A percentile compares a stretch with the other conserved stretches of the same genome.
These are phyloP conservation scores for Anolis apletophallus DNA, from an alignment of 2,797 vertebrate genomes.

Conservation along the genomic window DNA sequence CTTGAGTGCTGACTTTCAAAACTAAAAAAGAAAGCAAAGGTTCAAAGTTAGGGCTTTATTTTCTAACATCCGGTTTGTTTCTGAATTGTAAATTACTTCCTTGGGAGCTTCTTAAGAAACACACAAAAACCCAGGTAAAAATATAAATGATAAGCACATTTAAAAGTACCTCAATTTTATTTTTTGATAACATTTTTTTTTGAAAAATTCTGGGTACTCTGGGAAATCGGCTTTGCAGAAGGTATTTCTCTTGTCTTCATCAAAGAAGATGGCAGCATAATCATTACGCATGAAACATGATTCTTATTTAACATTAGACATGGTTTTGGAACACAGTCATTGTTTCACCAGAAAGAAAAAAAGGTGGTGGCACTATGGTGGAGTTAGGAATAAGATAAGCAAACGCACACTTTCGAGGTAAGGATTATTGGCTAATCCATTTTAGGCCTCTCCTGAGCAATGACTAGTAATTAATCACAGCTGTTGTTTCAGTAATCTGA, in stretches of 20 bases:
- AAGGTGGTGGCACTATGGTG: neutral
- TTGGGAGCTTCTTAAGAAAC: neutral
- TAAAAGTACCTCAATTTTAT: too few relatives aligned
- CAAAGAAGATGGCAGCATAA: neutral
- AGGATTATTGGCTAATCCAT: neutral
- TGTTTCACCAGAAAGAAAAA: slow-evolving; percentile 9
- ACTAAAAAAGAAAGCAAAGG: neutral
- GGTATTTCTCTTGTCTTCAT: neutral
- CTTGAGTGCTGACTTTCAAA: neutral
- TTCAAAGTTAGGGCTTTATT: too few relatives aligned
- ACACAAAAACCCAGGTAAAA: too few relatives aligned
- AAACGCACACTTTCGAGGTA: neutral
- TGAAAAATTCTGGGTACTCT: neutral
- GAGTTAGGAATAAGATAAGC: slow-evolving; percentile 11
- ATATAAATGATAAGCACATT: too few relatives aligned
- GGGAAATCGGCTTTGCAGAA: neutral
- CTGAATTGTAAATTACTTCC: neutral
- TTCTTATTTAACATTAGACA: slow-evolving; percentile 2
- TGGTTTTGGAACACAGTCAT: neutral
- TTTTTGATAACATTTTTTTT: neutral
- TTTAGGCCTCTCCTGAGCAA: slow-evolving; percentile 3
- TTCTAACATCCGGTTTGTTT: neutral
- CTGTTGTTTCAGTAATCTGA: neutral
- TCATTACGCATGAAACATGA: slow-evolving; percentile 18
- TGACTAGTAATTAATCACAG: neutral